Evolutionary conservation across 2,888 invertebrate genomes (phyloP).

Genomic region (Tinea semifulvella): DNA sequence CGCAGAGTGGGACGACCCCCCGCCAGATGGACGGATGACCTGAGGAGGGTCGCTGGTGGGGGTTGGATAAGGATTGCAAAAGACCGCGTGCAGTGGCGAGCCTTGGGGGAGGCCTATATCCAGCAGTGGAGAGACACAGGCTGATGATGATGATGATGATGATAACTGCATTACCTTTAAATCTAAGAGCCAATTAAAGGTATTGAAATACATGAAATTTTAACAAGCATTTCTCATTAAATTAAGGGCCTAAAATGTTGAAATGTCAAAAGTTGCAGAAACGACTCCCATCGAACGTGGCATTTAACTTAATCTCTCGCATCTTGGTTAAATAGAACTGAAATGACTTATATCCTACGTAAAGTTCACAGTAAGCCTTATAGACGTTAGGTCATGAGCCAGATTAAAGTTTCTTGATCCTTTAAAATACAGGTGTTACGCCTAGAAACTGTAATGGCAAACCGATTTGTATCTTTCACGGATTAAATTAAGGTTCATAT

Average conservation of each 20-base stretch:
- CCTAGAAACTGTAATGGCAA: neutral
- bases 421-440: slow-evolving; percentile 49
- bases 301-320: slow-evolving; percentile 49
- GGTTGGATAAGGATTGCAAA: no score
- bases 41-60: no score
- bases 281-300: slow-evolving; percentile 36
- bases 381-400: slow-evolving; percentile 29
- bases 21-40: no score
- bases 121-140: no score
- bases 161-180: no score
- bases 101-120: no score
- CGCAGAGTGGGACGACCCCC: no score
- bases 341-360: slow-evolving; percentile 12
- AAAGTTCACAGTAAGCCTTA: slow-evolving; percentile 2
- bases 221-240: slow-evolving; percentile 9
- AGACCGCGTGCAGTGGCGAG: no score
- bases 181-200: neutral
- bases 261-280: slow-evolving; percentile 32
- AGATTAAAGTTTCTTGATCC: slow-evolving; percentile 54
- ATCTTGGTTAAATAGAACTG: slow-evolving; percentile 41
- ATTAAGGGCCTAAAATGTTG: slow-evolving; percentile 15
- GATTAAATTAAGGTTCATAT: slow-evolving; percentile 1
- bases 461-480: neutral
- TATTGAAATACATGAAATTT: neutral
- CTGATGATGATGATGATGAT: no score